These are phyloP conservation scores for Archaeoteleia sp. DNA, from an alignment of 2,888 invertebrate genomes.

Conservation along the genomic window DNA sequence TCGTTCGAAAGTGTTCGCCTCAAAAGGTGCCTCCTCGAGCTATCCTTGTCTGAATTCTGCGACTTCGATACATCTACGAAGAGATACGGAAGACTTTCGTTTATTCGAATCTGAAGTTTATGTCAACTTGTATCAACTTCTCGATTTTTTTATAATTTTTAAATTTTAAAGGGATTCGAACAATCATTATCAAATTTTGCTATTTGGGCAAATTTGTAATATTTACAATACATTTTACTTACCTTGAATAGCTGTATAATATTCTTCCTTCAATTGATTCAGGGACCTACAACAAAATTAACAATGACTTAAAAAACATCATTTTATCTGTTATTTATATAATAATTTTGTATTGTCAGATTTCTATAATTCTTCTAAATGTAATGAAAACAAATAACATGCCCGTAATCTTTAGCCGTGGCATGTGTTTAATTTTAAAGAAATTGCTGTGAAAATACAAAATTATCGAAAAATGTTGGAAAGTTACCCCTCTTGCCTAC, in stretches of 20 bases:
- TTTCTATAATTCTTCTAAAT: no score
- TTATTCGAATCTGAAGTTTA: no score
- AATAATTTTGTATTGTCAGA: no score
- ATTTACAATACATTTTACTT: not conserved
- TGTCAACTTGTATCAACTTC: no score
- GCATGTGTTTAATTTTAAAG: not conserved
- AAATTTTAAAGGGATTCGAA: no score
- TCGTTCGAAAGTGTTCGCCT: conserved; percentile 65
- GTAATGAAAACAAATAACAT: conserved; percentile 1
- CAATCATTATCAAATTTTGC: no score
- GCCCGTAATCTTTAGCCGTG: no score
- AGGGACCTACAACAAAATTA: conserved; percentile 21
- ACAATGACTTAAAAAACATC: no score
- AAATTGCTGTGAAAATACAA: not conserved
- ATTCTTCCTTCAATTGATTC: conserved; percentile 17
- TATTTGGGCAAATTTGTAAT: no score
- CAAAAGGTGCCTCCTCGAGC: conserved; percentile 41
- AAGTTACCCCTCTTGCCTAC: conserved; percentile 36
- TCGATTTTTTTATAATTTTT: not conserved
- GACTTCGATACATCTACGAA: conserved; percentile 18
- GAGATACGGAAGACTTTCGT: no score
- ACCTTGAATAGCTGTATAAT: conserved; percentile 27
- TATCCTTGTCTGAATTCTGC: conserved; percentile 41
- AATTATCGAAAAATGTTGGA: conserved; percentile 13
- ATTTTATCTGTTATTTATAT: no score